A percentile compares a stretch with the other conserved stretches of the same genome.
Conservation (phyloP, 2,113 vertebrate genomes). For the Lycaon pictus region DNA sequence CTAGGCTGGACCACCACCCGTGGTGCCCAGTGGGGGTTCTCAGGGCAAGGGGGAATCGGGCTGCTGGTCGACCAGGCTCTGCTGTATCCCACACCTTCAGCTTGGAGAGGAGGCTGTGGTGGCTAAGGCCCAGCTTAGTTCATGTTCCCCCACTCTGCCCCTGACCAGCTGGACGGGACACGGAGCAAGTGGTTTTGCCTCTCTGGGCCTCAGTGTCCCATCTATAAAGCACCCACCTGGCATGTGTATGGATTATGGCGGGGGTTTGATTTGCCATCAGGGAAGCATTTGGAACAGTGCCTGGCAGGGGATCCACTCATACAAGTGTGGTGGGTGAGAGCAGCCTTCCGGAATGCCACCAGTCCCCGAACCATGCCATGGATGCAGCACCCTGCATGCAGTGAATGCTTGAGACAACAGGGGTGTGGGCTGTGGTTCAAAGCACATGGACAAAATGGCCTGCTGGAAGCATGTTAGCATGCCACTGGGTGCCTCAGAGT, state of each 20-base stretch:
- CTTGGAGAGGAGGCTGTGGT: not conserved
- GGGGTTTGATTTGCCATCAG: not conserved
- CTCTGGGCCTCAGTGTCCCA: not conserved
- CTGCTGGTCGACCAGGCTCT: not conserved
- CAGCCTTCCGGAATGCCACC: not conserved
- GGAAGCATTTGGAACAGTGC: not conserved
- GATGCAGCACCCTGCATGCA: too few species aligned
- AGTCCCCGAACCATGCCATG: fast-evolving
- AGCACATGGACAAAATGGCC: not conserved
- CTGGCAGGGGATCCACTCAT: not conserved
- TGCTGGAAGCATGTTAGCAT: not conserved
- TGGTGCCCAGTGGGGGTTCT: not conserved
- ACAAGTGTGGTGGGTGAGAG: not conserved
- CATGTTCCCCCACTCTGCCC: not conserved
- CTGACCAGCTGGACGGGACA: not conserved
- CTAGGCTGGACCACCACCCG: not conserved
- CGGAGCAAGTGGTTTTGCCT: not conserved
- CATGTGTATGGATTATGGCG: fast-evolving
- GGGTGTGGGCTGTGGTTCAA: too few species aligned
- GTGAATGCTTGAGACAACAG: not conserved
- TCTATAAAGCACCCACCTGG: not conserved
- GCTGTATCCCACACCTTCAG: not conserved
- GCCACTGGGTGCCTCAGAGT: not conserved
- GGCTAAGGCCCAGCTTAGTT: not conserved
- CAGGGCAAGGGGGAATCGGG: fast-evolving